Evolutionary conservation across 1,140 invertebrate genomes (phyloP), one percentile per base, ranked within the genome.

Genomic region (Tetramorium simillimum): DNA sequence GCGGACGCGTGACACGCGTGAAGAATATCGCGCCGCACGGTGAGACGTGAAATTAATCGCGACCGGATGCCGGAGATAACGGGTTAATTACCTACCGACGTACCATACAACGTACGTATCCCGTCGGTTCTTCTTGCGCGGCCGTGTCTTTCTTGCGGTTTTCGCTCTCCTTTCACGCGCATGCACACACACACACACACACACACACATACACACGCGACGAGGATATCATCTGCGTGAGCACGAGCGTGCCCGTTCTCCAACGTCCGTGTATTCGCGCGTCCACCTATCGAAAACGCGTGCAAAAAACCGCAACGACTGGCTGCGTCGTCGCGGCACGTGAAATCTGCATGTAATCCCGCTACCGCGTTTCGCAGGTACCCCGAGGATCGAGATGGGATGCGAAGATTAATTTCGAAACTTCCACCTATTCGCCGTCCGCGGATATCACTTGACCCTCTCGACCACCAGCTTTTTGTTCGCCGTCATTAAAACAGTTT

Each of bases 31-130:
- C 78, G 80, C 37, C 51, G 63, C 56, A 90, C 85, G 81, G 85
- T 89, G 87, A 89, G 91, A 92, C 88, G 91, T 92, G 92, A 91
- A 93, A 93, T 93, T 93, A 93, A 93, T 93, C 92, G 92, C 86
- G 87, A 78, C 73, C 78, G 85, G 88, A 92, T 89, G 85, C 40
- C 37, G 63, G 80, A 93, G 92, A 93, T 92, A 92, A 92, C 91
- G 85, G 72, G 88, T 89, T 93, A 92, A 93, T 93, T 93, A 91
- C 89, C 87, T 86, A 80, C 85, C 84, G 60, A 58, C 56, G 53
- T 62, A 56, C 56, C 43, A 51, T 51, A 67, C 16, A 87, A 73
- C 40, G 21, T 28, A 49, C 46, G 40, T 69, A 69, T 69, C 84
- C 60, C 53, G 58, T 58, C 53, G 28, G 14, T 49, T 86, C 63